phyloP scores from a whole-genome alignment of 2,113 vertebrate genomes.

The Opisthocomus hoazin region DNA sequence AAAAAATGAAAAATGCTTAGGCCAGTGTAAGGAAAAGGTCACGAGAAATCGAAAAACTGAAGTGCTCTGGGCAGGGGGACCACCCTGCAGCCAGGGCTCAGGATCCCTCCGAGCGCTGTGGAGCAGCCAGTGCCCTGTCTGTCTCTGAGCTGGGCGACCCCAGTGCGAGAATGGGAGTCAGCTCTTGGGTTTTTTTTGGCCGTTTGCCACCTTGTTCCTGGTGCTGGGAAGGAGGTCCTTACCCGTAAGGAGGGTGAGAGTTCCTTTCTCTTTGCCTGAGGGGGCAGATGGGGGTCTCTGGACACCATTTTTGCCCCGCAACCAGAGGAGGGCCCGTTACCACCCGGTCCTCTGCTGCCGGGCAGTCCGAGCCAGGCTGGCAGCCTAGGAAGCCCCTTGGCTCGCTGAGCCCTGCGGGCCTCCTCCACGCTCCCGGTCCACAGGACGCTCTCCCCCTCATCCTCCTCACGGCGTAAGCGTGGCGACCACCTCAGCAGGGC shows the following conservation, averaged over 20 bases:
- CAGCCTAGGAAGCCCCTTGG: fast-evolving
- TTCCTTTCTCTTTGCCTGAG: background rate
- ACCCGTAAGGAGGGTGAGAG: fast-evolving
- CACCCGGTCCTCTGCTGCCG: background rate
- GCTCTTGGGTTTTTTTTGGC: too few species aligned
- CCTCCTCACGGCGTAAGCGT: fast-evolving
- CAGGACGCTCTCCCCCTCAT: background rate
- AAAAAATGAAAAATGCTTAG: background rate
- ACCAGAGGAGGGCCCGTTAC: background rate
- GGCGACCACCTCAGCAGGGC: background rate
- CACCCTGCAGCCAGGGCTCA: background rate
- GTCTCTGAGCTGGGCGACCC: background rate
- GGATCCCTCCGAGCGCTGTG: fast-evolving
- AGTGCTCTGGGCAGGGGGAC: background rate
- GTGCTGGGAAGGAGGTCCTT: background rate
- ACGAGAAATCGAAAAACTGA: fast-evolving
- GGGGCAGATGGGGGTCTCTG: background rate
- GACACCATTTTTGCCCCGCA: background rate
- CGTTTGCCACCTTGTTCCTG: background rate
- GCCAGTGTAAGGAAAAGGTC: background rate
- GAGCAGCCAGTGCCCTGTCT: background rate
- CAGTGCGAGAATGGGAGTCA: fast-evolving
- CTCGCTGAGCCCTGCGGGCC: background rate
- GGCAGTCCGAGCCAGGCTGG: fast-evolving
- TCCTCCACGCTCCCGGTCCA: background rate